Evolutionary conservation across 2,113 vertebrate genomes (phyloP).

Genomic region (Peromyscus californicus): DNA sequence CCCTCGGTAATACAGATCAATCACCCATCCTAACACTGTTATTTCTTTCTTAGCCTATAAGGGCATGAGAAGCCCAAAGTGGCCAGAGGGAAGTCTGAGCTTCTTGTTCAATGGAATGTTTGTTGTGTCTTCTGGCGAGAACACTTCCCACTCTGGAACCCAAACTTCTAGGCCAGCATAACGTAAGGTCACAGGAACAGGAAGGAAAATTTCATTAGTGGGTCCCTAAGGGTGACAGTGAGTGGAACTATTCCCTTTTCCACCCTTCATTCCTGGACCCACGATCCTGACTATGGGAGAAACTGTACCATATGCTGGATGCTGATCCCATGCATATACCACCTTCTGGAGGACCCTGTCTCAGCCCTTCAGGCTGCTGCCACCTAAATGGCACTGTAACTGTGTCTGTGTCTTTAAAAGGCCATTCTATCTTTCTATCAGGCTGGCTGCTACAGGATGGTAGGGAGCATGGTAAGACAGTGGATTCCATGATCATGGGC

Average conservation of each 20-base stretch:
- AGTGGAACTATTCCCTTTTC: neutral
- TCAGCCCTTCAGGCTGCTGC: neutral
- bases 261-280: neutral
- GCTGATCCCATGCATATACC: neutral
- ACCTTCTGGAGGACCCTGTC: neutral
- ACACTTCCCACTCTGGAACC: neutral
- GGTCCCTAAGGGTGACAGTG: neutral
- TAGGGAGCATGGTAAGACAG: neutral
- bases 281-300: neutral
- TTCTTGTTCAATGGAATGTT: neutral
- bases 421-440: neutral
- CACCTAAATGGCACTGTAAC: neutral
- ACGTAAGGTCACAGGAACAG: neutral
- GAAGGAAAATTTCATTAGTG: neutral
- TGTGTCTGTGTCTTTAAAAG: neutral
- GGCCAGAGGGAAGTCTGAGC: neutral
- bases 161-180: neutral
- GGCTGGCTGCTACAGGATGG: neutral
- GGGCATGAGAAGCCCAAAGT: neutral
- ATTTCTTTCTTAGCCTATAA: neutral
- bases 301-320: neutral
- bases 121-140: neutral
- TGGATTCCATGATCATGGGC: neutral
- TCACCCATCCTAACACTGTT: neutral
- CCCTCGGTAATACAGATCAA: neutral